These are phyloP conservation scores for Xiphophorus birchmanni DNA, from an alignment of 2,797 vertebrate species.

Conservation along the genomic window DNA sequence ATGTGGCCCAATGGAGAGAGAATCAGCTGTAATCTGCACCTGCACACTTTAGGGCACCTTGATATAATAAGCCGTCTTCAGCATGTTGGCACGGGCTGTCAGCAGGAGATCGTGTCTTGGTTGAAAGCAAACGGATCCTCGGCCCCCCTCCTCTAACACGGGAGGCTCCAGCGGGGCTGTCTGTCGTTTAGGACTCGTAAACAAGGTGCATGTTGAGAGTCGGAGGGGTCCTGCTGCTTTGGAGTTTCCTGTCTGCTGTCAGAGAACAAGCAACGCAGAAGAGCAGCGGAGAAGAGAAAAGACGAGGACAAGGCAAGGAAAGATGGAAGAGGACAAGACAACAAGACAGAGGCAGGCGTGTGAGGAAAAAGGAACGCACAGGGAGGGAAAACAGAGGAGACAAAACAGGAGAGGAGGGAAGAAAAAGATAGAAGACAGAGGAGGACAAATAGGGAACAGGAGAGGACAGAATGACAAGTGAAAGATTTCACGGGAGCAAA, in stretches of 20 bases:
- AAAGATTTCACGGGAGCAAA: not conserved
- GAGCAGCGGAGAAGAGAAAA: slow-evolving; percentile 21
- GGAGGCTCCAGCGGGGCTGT: slow-evolving; percentile 44
- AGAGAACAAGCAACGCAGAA: slow-evolving; percentile 35
- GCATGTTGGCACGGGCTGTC: slow-evolving; percentile 37
- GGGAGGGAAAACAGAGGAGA: not conserved
- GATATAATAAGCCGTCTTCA: slow-evolving; percentile 42
- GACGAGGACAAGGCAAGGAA: slow-evolving; percentile 27
- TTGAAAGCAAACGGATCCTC: slow-evolving; percentile 39
- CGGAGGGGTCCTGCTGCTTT: slow-evolving; percentile 69
- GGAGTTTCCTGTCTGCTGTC: slow-evolving; percentile 69
- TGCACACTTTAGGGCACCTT: slow-evolving; percentile 19
- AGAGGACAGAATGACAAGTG: not conserved
- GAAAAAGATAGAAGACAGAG: slow-evolving; percentile 7
- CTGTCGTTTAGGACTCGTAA: slow-evolving; percentile 66
- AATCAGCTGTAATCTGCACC: slow-evolving; percentile 44
- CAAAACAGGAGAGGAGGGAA: not conserved
- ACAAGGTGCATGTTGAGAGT: slow-evolving; percentile 65
- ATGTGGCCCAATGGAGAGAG: slow-evolving; percentile 32
- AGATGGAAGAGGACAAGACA: slow-evolving; percentile 39
- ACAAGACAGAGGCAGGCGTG: slow-evolving; percentile 26
- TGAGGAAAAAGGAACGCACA: slow-evolving; percentile 6
- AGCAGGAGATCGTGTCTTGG: slow-evolving; percentile 29
- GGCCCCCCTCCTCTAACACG: slow-evolving; percentile 44
- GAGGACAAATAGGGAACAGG: slow-evolving; percentile 10